Evolutionary conservation across 2,888 invertebrate genomes (phyloP).

Genomic region (Nephrotoma appendiculata): DNA sequence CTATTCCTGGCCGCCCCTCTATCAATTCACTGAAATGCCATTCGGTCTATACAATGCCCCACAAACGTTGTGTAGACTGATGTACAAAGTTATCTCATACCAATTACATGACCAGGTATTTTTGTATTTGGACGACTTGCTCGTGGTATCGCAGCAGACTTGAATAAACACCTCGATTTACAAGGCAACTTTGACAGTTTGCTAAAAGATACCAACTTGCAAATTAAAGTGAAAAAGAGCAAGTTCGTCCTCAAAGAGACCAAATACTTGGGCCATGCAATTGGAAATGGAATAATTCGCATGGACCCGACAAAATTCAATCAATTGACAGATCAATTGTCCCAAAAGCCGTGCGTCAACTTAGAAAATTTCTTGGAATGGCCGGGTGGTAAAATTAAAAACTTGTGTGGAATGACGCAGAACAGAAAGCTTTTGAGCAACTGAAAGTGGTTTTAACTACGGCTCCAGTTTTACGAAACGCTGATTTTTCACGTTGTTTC

Average conservation of each 20-base stretch:
- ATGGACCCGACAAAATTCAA: background rate
- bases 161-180: background rate
- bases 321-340: constrained; percentile 9
- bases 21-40: no score
- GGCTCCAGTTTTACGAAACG: background rate
- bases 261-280: background rate
- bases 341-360: constrained; percentile 6
- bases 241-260: no score
- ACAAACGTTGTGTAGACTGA: no score
- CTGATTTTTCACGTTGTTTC: background rate
- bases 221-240: no score
- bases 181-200: background rate
- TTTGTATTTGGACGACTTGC: no score
- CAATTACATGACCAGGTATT: no score
- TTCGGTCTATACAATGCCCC: no score
- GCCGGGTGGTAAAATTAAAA: constrained; percentile 11
- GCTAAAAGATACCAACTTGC: background rate
- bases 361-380: constrained; percentile 11
- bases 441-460: background rate
- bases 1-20: no score
- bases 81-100: no score
- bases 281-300: background rate
- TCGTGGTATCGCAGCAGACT: no score
- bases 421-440: constrained; percentile 2
- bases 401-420: background rate